phyloP scores from a whole-genome alignment of 2,797 vertebrate species.

The Gymnoscopelus microlampas region DNA sequence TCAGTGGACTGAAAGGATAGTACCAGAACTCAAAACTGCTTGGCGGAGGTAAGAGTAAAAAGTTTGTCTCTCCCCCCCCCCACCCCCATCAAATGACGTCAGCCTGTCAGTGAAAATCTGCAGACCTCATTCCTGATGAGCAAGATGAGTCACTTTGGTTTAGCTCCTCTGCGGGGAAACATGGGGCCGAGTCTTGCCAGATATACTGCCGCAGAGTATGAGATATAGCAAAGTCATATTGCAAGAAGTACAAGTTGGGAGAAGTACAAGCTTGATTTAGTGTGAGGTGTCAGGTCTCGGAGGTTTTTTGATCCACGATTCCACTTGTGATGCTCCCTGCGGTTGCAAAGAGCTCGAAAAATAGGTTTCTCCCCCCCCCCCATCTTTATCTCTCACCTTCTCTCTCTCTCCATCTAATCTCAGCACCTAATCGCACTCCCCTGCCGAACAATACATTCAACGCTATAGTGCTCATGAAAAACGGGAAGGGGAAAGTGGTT shows the following conservation, averaged over 20 bases:
- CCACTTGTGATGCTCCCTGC: conserved; percentile 55
- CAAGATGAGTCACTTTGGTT: conserved; percentile 33
- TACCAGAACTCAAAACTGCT: conserved; percentile 40
- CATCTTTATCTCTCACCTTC: conserved; percentile 25
- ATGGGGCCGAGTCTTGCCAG: conserved; percentile 18
- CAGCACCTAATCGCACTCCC: conserved; percentile 64
- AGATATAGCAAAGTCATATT: conserved; percentile 40
- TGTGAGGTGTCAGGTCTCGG: conserved; percentile 41
- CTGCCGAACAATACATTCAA: conserved; percentile 55
- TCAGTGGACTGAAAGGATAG: conserved; percentile 54
- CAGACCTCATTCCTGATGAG: conserved; percentile 38
- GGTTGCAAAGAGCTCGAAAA: conserved; percentile 52
- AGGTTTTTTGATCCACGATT: conserved; percentile 47
- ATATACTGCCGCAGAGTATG: conserved; percentile 20
- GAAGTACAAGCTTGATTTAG: conserved; percentile 45
- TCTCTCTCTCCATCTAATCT: conserved; percentile 60
- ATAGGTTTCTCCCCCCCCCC: conserved; percentile 51
- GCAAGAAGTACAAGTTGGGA: conserved; percentile 17
- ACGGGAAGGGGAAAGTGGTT: conserved; percentile 59
- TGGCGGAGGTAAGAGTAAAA: conserved; percentile 17
- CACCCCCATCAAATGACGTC: conserved; percentile 28
- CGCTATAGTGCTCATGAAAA: conserved; percentile 66
- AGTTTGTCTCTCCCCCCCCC: conserved; percentile 21
- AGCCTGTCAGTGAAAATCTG: conserved; percentile 36
- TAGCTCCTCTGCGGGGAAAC: conserved; percentile 21